These are phyloP conservation scores for Cephalopterus ornatus DNA, from an alignment of 2,113 vertebrate genomes.

Conservation along the genomic window DNA sequence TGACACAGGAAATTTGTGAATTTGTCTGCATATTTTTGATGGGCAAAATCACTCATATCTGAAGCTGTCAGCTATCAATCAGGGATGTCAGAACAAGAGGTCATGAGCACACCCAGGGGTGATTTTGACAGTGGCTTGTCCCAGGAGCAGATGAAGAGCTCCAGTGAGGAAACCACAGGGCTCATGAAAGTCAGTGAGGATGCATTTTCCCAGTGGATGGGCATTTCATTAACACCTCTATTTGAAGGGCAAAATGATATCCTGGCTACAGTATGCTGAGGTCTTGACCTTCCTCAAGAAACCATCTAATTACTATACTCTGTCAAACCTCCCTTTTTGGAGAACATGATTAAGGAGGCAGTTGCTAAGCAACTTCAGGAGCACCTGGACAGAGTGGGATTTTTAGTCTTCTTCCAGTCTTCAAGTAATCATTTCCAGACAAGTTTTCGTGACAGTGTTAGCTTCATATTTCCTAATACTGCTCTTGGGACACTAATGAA, in stretches of 20 bases:
- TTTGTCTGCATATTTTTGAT: background rate
- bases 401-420: conserved; percentile 31
- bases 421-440: conserved; percentile 49
- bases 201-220: background rate
- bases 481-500: conserved; percentile 38
- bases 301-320: conserved; percentile 38
- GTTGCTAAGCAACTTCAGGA: conserved; percentile 60
- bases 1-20: background rate
- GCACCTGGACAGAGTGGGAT: conserved; percentile 38
- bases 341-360: conserved; percentile 49
- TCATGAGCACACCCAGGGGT: background rate
- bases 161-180: background rate
- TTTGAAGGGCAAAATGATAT: conserved; percentile 42
- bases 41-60: background rate
- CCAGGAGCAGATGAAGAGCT: background rate
- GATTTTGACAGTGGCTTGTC: background rate
- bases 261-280: conserved; percentile 9
- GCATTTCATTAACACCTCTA: conserved; percentile 39
- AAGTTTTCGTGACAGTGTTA: conserved; percentile 16
- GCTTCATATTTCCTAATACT: conserved; percentile 49
- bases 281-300: conserved; percentile 47
- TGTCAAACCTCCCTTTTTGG: conserved; percentile 47
- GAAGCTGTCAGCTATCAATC: background rate
- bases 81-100: background rate
- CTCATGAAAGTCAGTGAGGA: background rate